These are phyloP conservation scores for Eupithecia abbreviata DNA, from an alignment of 2,888 invertebrate genomes.

Conservation along the genomic window DNA sequence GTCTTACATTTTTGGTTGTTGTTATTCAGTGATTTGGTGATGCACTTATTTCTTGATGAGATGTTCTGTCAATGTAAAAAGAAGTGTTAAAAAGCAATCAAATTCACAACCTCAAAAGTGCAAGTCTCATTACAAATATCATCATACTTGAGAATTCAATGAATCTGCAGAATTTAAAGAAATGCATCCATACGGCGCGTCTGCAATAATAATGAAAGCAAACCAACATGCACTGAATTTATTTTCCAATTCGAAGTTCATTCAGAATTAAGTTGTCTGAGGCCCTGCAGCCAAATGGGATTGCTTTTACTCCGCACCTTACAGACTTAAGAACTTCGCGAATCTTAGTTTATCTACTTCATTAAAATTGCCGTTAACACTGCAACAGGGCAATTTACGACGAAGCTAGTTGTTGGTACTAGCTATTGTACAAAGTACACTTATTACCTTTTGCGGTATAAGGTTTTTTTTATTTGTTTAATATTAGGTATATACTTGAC, in stretches of 20 bases:
- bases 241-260: constrained; percentile 73
- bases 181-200: constrained; percentile 48
- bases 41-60: too few species aligned
- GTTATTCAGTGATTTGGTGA: neutral
- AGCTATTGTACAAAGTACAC: neutral
- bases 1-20: too few species aligned
- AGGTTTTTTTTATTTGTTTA: too few species aligned
- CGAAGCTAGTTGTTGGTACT: neutral
- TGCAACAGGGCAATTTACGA: constrained; percentile 33
- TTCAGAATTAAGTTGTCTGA: constrained; percentile 62
- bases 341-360: constrained; percentile 35
- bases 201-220: constrained; percentile 63
- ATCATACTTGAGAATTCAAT: constrained; percentile 37
- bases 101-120: neutral
- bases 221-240: constrained; percentile 64
- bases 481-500: too few species aligned
- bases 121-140: neutral
- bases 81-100: neutral
- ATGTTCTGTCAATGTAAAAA: neutral
- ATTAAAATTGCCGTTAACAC: constrained; percentile 34
- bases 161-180: constrained; percentile 31
- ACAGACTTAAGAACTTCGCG: constrained; percentile 51
- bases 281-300: constrained; percentile 68
- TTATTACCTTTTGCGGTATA: too few species aligned
- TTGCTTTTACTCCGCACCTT: constrained; percentile 66